Base-by-base conservation (phyloP, 2,888 invertebrate species). In the Oscheius onirici region DNA sequence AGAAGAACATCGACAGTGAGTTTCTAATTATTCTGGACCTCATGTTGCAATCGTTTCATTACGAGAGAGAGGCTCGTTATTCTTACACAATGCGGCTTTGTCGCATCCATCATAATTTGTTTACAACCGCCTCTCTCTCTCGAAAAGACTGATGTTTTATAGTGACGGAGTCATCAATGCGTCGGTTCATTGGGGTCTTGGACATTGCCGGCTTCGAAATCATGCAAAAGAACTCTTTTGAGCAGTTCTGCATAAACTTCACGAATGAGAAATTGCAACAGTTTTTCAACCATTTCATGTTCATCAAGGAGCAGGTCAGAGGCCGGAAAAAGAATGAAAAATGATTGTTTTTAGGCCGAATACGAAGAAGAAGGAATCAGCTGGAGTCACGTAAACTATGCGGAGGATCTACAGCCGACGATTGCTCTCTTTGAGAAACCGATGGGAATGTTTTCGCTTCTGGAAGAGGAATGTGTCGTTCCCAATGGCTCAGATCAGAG, bases 321-420 rank as follows among this genome's bases (percentile, higher is more conserved):
- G 10, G 15, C 2, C 3, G 24, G 2, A 20, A 20, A 15, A 26
- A 44, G 10, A 22, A 20, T 24, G 15, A 11, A 43, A 43, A 20
- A 44, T 11, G 3, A 2, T 24, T 3, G n/a, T 8, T 15, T 61
- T 61, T 83, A 84, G 73, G 76, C 76, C 22, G 86, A 86, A 63
- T 87, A 87, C 72, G 63, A 79, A 55, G 78, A 78, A 34, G 87
- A 87, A 69, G 80, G 84, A 15, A 81, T 87, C 71, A 72, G 78
- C 54, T 86, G 95, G 95, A 91, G 91, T 83, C 95, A 95, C 91
- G 95, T 95, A 90, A 95, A 95, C 92, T 96, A 95, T 68, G 84
- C 83, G 17, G 77, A 82, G 44, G 86, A 87, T 65, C 74, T 87
- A 0, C 83, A 86, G 65, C 81, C 80, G 3, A 84, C 86, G 10